These are phyloP conservation scores for Lepus americanus DNA, from an alignment of 2,113 vertebrate species.

Conservation along the genomic window DNA sequence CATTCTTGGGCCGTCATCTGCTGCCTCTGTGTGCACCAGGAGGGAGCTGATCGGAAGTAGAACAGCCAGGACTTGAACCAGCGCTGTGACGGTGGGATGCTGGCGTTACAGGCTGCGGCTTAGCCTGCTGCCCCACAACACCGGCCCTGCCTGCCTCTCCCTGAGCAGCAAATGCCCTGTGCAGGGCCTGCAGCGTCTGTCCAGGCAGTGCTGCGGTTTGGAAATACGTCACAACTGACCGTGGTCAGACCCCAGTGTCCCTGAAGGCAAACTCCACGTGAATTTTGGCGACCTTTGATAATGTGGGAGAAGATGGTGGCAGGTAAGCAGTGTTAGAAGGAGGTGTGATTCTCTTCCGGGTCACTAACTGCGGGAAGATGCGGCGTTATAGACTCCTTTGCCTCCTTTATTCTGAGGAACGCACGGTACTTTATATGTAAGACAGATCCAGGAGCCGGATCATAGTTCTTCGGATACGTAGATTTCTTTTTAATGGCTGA, in stretches of 20 bases:
- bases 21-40: too few relatives aligned
- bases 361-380: constrained; percentile 9
- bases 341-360: neutral
- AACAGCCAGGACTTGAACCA: too few relatives aligned
- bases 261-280: neutral
- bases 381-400: neutral
- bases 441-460: neutral
- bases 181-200: neutral
- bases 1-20: too few relatives aligned
- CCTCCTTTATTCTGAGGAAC: neutral
- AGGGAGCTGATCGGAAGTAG: too few relatives aligned
- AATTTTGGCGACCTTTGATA: neutral
- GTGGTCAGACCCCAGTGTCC: neutral
- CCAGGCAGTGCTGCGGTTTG: neutral
- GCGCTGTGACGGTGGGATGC: too few relatives aligned
- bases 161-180: neutral
- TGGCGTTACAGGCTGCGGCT: too few relatives aligned
- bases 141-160: neutral
- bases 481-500: neutral
- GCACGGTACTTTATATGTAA: neutral
- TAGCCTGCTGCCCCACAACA: too few relatives aligned
- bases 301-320: neutral
- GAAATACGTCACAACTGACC: neutral
- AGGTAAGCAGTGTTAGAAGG: too few relatives aligned
- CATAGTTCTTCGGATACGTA: neutral